Base-by-base conservation (phyloP, 2,888 invertebrate species). In the Baccha elongata region DNA sequence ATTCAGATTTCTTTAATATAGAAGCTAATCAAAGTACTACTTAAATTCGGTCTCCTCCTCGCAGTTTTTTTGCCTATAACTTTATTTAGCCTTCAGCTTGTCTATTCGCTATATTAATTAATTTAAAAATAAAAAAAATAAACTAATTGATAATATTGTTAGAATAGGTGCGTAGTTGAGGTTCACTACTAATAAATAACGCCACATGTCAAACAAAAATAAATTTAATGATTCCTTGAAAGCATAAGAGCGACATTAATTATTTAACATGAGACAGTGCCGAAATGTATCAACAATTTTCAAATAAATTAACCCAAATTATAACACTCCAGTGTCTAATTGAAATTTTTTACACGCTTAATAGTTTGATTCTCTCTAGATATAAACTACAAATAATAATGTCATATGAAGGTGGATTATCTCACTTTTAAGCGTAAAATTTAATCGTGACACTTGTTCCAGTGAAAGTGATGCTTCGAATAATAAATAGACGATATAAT, bases 381-480 rank as follows among this genome's bases (percentile, higher is more conserved):
- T 23, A 1, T 60, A 40, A n/a, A 44, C 29, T 52, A 46, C 17
- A 23, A 35, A 55, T 65, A 11, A 17, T 17, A 26, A 68, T 35
- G 46, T 35, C 46, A 19, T 44, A 13, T 13, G 44, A 44, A 44
- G 40, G 40, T 37, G 29, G 11, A 32, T 52, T 32, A 10, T 11
- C 11, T 6, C 19, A 19, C 19, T 52, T 52, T 5, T n/a, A 37
- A 48, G 8, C 4, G 8, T 10, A 68, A 4, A 32, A 32, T 68
- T 53, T 23, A 23, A 19, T 53, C 13, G 10, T 44, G 32, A 21
- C 53, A 55, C 29, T 53, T 64, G 23, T 35, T 42, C 8, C 37
- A 73, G 73, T 55, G 58, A 69, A 58, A 69, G 58, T 58, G 37
- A 53, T 26, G 64, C 53, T 72, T n/a, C 72, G 53, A 64, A 72